These are phyloP conservation scores for Erinaceus europaeus DNA, from an alignment of 2,113 vertebrate genomes.

Conservation along the genomic window DNA sequence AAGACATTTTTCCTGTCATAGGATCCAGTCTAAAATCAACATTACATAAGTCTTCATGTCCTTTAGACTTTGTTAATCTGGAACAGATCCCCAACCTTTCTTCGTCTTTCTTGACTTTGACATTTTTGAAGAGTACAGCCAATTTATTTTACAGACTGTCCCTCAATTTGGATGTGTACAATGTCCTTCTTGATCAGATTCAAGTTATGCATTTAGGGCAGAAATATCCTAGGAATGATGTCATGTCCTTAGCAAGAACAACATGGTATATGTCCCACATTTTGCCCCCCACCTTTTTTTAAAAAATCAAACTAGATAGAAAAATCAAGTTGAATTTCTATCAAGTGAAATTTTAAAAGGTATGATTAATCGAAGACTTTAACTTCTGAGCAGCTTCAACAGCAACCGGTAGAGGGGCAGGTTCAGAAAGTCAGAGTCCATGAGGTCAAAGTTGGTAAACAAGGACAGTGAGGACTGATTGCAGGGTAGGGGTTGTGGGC, in stretches of 20 bases:
- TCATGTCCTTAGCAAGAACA: neutral
- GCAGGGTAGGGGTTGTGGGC: constrained; percentile 30
- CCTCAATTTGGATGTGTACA: neutral
- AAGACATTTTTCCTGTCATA: neutral
- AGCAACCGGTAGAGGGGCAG: neutral
- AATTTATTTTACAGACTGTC: constrained; percentile 16
- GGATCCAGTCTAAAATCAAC: neutral
- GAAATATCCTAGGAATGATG: neutral
- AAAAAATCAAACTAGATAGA: constrained; percentile 7
- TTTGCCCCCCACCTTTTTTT: neutral
- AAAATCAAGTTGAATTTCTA: constrained; percentile 3
- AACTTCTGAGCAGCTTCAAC: neutral
- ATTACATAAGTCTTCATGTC: neutral
- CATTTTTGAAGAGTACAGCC: neutral
- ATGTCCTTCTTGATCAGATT: neutral
- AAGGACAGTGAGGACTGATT: neutral
- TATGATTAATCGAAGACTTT: neutral
- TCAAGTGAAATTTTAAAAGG: neutral
- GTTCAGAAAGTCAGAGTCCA: constrained; percentile 8
- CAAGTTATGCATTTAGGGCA: neutral
- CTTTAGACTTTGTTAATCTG: constrained; percentile 16
- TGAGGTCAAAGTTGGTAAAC: constrained; percentile 18
- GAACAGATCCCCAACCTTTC: neutral
- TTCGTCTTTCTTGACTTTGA: neutral
- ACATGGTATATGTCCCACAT: neutral